Evolutionary conservation across 1,140 invertebrate species (phyloP).

Genomic region (Teleogryllus occipitalis): DNA sequence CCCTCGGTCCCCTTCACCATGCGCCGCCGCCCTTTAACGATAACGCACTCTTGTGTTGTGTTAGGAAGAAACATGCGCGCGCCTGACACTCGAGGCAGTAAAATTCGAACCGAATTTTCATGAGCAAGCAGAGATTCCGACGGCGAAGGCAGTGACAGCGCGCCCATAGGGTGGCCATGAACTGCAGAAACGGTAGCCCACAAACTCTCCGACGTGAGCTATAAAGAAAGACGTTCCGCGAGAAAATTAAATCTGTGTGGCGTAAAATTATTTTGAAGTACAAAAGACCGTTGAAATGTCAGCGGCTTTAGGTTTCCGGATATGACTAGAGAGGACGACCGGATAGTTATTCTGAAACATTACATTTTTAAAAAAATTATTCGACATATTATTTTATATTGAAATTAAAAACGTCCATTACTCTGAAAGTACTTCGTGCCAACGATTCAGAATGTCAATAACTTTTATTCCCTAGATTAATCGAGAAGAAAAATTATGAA

Average conservation of each 20-base stretch:
- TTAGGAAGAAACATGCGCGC: neutral
- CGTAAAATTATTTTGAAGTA: neutral
- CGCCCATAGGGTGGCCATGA: neutral
- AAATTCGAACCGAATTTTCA: neutral
- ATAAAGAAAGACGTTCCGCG: neutral
- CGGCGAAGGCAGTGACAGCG: neutral
- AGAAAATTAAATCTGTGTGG: constrained; percentile 1
- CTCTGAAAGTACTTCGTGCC: neutral
- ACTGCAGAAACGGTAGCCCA: neutral
- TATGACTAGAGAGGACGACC: too few relatives aligned
- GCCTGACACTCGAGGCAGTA: neutral
- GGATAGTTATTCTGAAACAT: neutral
- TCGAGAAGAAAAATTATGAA: too few relatives aligned
- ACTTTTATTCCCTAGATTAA: too few relatives aligned
- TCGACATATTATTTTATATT: neutral
- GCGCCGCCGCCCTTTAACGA: too few relatives aligned
- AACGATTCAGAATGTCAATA: too few relatives aligned
- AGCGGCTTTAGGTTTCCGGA: neutral
- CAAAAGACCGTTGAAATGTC: neutral
- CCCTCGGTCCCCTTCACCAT: too few relatives aligned
- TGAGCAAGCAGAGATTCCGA: neutral
- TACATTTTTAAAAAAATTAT: neutral
- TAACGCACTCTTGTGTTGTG: neutral
- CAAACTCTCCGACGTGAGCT: neutral
- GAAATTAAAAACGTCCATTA: neutral